Base-by-base conservation (phyloP, 2,113 vertebrate species). In the Ctenomys sociabilis region DNA sequence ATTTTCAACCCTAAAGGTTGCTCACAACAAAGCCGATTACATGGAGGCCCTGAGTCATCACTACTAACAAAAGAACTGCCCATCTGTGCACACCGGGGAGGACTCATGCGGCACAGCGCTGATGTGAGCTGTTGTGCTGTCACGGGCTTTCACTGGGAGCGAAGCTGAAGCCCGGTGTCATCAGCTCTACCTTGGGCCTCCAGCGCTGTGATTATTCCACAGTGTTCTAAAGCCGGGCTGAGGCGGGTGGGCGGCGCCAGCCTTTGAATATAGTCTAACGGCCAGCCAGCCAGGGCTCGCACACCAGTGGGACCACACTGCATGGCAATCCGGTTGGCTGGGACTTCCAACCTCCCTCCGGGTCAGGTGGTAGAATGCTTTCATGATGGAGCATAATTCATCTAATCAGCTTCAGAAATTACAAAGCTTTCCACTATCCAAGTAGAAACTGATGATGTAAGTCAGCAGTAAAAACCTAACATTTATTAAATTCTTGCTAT, bases 21-120 rank as follows among this genome's bases (percentile, higher is more conserved):
- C 59, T 92, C 59, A 26, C 78, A 91, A 91, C 95, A 93, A 96
- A 97, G 66, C 16, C 70, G 59, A 81, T 64, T 81, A 78, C 94
- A 81, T 77, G 66, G 85, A 94, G 90, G 68, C 85, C 19, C 64
- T 95, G 93, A 96, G 96, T 87, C 90, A 57, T 61, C 77, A 82
- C n/a, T 12, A 28, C 63, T 82, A 73, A 98, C 97, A 97, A 97
- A 96, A 95, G 95, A 97, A 93, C 88, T 45, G 75, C 95, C 81
- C 92, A 93, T 95, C 95, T 97, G 95, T 94, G 95, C 97, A 95
- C 88, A 78, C 63, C 40, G 40, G 88, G 95, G 84, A 77, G 73
- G 37, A 63, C 85, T 4, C 3, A 17, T 92, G 1, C 49, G 49
- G 43, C 40, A 91, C 87, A 97, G 40, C 0, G 61, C 96, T 96